phyloP scores from a whole-genome alignment of 2,888 invertebrate genomes.

The Melipona bicolor region DNA sequence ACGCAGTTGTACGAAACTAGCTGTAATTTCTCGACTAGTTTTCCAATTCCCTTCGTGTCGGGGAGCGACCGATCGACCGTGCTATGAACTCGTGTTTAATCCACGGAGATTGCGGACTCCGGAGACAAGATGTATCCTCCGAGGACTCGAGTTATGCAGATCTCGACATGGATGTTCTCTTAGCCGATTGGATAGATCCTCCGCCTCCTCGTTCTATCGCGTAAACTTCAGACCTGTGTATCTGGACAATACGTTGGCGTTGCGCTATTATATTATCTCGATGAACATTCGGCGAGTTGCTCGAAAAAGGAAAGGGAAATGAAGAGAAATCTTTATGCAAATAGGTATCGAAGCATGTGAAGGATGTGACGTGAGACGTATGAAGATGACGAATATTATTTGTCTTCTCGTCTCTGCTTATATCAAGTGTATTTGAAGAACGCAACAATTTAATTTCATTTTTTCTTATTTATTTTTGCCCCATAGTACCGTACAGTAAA shows the following conservation, averaged over 20 bases:
- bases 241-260: not conserved
- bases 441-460: too few relatives aligned
- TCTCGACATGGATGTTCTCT: conserved; percentile 69
- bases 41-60: conserved; percentile 41
- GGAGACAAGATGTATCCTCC: conserved; percentile 59
- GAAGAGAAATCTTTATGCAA: too few relatives aligned
- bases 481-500: too few relatives aligned
- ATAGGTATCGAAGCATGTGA: not conserved
- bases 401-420: too few relatives aligned
- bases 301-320: not conserved
- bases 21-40: conserved; percentile 13
- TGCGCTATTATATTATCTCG: not conserved
- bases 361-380: too few relatives aligned
- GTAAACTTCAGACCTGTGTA: conserved; percentile 32
- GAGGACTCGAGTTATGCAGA: conserved; percentile 67
- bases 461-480: too few relatives aligned
- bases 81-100: conserved; percentile 51
- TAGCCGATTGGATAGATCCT: conserved; percentile 65
- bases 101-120: conserved; percentile 53
- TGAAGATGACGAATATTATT: too few relatives aligned
- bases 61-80: conserved; percentile 20
- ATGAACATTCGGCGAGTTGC: too few relatives aligned
- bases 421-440: too few relatives aligned
- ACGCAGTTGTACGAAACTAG: not conserved
- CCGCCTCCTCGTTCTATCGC: conserved; percentile 33